Evolutionary conservation across 2,113 vertebrate genomes (phyloP), one percentile per base, ranked within the genome.

Genomic region (Sterna hirundo): DNA sequence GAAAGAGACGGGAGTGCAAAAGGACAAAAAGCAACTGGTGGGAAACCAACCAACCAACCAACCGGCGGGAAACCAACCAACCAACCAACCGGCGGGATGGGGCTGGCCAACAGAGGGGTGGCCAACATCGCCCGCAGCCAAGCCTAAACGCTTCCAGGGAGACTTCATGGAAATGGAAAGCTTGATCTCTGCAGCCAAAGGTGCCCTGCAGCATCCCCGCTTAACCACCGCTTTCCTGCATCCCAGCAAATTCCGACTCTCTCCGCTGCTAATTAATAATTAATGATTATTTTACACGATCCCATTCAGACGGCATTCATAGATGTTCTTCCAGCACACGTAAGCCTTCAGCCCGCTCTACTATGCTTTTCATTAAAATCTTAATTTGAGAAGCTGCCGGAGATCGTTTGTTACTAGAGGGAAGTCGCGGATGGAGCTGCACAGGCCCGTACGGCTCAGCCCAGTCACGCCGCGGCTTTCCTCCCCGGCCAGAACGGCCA

Each of bases 361-460:
- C 61, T 70, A 19, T 8, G 75, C 47, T 51, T 75, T 32, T 27
- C 36, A 70, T 46, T 69, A 62, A 15, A 19, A 54, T n/a, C 42
- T 70, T 30, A 19, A 44, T n/a, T 60, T 23, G 52, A 55, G 65
- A 44, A 61, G 42, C 22, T 60, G 32, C 51, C 58, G 72, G 47
- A 40, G 71, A 40, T 44, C 29, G 44, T 40, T 84, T 36, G 58
- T 51, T 15, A 3, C 86, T 13, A 23, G 51, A 25, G 82, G 57
- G 30, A 76, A 38, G 38, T 13, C 0, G 0, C 10, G 1, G 1
- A 9, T 3, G 1, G 44, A 40, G 58, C 64, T 22, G 29, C 3
- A 3, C 8, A 6, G 52, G 16, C 11, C 15, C 10, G 19, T 18
- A 25, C 34, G 12, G 70, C 52, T 38, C 85, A 5, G 46, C 70